Evolutionary conservation across 2,888 invertebrate genomes (phyloP).

Genomic region (Pandemis corylana): DNA sequence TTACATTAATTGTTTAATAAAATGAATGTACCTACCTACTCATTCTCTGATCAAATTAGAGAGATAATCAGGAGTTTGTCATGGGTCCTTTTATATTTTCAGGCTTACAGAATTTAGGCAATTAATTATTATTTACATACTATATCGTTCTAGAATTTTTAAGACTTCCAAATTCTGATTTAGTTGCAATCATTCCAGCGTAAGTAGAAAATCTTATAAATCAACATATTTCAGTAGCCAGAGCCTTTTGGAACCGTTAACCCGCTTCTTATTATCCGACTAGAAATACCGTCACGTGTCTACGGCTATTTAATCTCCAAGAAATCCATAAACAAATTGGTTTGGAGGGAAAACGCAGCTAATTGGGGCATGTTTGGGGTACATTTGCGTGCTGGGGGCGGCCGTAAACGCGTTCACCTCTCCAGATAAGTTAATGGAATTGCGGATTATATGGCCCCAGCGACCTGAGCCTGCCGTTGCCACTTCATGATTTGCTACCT

Average conservation of each 20-base stretch:
- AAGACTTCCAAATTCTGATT: not conserved
- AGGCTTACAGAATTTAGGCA: too few relatives aligned
- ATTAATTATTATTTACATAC: too few relatives aligned
- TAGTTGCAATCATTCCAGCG: not conserved
- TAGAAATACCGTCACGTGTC: constrained; percentile 3
- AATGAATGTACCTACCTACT: too few relatives aligned
- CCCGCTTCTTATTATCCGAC: constrained; percentile 1
- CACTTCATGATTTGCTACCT: not conserved
- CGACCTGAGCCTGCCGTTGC: constrained; percentile 7
- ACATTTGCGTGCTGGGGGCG: constrained; percentile 45
- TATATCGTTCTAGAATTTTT: not conserved
- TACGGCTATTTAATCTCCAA: constrained; percentile 19
- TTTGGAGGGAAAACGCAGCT: constrained; percentile 41
- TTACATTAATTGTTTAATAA: not conserved
- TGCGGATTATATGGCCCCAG: constrained; percentile 55
- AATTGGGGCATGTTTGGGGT: constrained; percentile 39
- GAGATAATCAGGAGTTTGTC: too few relatives aligned
- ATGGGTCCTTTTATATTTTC: too few relatives aligned
- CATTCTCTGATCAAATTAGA: too few relatives aligned
- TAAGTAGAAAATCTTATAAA: not conserved
- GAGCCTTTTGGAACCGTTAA: not conserved
- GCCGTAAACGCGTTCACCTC: constrained; percentile 53
- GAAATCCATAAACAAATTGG: constrained; percentile 40
- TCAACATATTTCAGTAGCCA: not conserved
- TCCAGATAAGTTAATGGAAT: constrained; percentile 61